Percentiles rank a stretch among this genome's conserved stretches.
phyloP scores from a whole-genome alignment of 2,113 vertebrate species.

The Odontophorus gujanensis region DNA sequence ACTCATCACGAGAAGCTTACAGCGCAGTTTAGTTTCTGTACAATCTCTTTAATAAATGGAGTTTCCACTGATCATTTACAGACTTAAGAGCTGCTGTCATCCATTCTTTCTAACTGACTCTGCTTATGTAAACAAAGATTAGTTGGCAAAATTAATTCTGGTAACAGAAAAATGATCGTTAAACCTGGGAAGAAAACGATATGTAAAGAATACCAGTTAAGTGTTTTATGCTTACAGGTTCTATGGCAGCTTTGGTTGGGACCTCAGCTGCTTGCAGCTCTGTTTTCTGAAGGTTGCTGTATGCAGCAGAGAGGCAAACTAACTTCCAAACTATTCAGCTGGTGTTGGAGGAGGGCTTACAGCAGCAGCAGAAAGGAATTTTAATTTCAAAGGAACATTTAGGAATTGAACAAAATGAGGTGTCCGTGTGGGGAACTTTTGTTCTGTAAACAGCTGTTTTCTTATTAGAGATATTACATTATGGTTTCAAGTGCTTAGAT shows the following conservation, averaged over 20 bases:
- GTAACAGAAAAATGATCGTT: background rate
- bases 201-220: background rate
- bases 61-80: background rate
- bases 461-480: background rate
- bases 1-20: background rate
- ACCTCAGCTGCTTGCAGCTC: background rate
- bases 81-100: background rate
- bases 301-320: background rate
- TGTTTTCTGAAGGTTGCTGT: background rate
- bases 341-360: background rate
- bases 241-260: background rate
- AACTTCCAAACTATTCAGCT: background rate
- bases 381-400: background rate
- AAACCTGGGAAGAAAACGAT: background rate
- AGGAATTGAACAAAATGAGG: background rate
- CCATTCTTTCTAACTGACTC: background rate
- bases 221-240: background rate
- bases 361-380: background rate
- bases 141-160: background rate
- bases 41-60: background rate
- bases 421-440: background rate
- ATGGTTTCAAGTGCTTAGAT: background rate
- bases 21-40: background rate
- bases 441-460: background rate
- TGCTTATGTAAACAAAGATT: constrained; percentile 18